Conservation (phyloP, 2,888 invertebrate species). For the Ichneumon xanthorius region DNA sequence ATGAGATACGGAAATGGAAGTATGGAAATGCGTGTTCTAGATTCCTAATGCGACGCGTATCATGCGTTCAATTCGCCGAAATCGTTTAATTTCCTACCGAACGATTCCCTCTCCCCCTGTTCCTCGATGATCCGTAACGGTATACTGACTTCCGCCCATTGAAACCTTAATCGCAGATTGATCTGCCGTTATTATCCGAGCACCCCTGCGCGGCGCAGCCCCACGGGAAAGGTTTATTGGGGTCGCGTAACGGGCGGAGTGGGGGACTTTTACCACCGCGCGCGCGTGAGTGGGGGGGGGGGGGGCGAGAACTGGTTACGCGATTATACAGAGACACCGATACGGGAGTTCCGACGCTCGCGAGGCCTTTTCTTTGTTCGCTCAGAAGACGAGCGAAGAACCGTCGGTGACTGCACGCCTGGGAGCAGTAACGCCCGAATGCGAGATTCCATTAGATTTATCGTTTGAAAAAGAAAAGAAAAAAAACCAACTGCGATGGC, state of each 20-base stretch:
- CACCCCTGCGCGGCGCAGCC: slow-evolving; percentile 33
- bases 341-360: slow-evolving; percentile 1
- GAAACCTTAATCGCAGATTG: slow-evolving; percentile 69
- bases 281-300: background rate
- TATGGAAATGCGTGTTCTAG: slow-evolving; percentile 2
- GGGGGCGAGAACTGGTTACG: slow-evolving; percentile 27
- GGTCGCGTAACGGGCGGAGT: slow-evolving; percentile 27
- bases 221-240: slow-evolving; percentile 57
- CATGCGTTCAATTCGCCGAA: slow-evolving; percentile 51
- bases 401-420: slow-evolving; percentile 29
- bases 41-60: slow-evolving; percentile 27
- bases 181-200: slow-evolving; percentile 66
- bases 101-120: slow-evolving; percentile 41
- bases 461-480: slow-evolving; percentile 36
- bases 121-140: slow-evolving; percentile 51
- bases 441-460: slow-evolving; percentile 34
- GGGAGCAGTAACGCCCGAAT: slow-evolving; percentile 26
- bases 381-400: background rate
- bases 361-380: slow-evolving; percentile 15
- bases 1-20: background rate
- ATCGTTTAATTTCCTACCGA: slow-evolving; percentile 58
- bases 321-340: background rate
- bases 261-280: background rate
- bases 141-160: slow-evolving; percentile 67
- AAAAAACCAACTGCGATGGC: slow-evolving; percentile 14